These are phyloP conservation scores for Linurgus olivaceus DNA, from an alignment of 2,797 vertebrate genomes.

Conservation along the genomic window DNA sequence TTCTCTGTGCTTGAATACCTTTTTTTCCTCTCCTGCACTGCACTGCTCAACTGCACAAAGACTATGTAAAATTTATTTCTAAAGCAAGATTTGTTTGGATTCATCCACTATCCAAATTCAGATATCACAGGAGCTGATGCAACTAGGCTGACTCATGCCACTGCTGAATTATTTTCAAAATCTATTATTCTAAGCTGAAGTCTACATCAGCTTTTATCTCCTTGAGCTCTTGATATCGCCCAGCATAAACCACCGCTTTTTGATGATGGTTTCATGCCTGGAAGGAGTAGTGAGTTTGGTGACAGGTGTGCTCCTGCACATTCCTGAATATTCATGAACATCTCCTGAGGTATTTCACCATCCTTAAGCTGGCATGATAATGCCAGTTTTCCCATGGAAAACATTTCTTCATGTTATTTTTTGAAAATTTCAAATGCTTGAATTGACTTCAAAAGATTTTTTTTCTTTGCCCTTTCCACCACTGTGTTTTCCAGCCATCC, in stretches of 20 bases:
- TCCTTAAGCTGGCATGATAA: neutral
- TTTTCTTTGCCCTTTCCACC: neutral
- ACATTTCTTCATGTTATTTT: neutral
- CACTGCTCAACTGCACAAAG: neutral
- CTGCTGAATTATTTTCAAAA: neutral
- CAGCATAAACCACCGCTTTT: neutral
- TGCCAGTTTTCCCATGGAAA: neutral
- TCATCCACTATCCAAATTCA: neutral
- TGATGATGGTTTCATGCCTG: neutral
- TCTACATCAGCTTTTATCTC: neutral
- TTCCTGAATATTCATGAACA: neutral
- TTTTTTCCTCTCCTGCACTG: neutral
- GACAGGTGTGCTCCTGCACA: neutral
- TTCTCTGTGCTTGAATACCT: neutral
- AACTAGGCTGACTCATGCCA: neutral
- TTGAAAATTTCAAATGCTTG: neutral
- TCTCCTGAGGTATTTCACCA: neutral
- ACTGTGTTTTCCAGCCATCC: neutral
- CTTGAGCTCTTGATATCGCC: neutral
- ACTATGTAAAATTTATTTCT: neutral
- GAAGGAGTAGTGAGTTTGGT: neutral
- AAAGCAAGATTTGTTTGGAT: conserved; percentile 1
- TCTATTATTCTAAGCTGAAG: neutral
- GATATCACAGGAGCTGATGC: neutral
- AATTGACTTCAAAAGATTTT: neutral